These are phyloP conservation scores for Coreoperca whiteheadi DNA, from an alignment of 2,113 vertebrate species.

Conservation along the genomic window DNA sequence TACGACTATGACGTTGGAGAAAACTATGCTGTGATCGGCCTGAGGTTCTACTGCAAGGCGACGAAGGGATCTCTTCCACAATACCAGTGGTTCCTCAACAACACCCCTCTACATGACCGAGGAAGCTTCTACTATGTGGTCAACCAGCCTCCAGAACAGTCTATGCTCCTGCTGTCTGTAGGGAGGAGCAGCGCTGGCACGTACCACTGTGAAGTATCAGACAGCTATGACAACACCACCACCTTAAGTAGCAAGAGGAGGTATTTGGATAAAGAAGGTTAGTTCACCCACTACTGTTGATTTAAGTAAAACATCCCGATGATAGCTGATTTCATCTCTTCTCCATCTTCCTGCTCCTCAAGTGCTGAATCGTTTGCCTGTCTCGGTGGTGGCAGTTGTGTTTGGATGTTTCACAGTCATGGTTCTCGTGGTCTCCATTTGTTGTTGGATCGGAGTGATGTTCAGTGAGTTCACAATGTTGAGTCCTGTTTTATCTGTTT, in stretches of 20 bases:
- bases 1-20: constrained; percentile 45
- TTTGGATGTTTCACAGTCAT: constrained; percentile 74
- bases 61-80: constrained; percentile 65
- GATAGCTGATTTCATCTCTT: not conserved
- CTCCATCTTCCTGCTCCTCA: constrained; percentile 20
- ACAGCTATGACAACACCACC: constrained; percentile 74
- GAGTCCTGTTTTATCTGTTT: not conserved
- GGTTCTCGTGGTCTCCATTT: constrained; percentile 56
- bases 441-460: constrained; percentile 68
- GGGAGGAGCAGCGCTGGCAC: constrained; percentile 56
- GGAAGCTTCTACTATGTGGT: constrained; percentile 62
- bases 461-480: constrained; percentile 62
- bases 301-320: not conserved
- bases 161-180: constrained; percentile 55
- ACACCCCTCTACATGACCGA: constrained; percentile 29
- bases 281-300: not conserved
- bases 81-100: constrained; percentile 79
- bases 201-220: constrained; percentile 77
- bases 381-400: constrained; percentile 56
- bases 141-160: constrained; percentile 41
- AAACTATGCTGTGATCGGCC: constrained; percentile 54
- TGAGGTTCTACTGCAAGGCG: constrained; percentile 73
- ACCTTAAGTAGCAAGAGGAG: constrained; percentile 51
- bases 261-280: constrained; percentile 75
- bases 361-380: constrained; percentile 71